phyloP scores from a whole-genome alignment of 2,888 invertebrate genomes.

The Lutraria lutraria region DNA sequence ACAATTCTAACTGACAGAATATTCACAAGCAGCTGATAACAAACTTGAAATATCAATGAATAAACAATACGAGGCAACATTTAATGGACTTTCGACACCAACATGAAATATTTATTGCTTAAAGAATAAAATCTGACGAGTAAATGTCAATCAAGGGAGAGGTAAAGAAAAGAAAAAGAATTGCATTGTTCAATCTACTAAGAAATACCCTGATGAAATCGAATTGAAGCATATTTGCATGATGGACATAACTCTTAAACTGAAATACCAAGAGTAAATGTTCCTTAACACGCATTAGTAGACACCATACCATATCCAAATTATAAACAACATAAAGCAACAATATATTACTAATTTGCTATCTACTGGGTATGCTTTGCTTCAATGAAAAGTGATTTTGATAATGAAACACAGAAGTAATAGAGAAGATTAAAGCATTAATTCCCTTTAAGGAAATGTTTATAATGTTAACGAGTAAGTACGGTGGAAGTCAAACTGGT shows the following conservation, averaged over 20 bases:
- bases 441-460: too few species aligned
- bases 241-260: not conserved
- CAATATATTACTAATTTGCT: not conserved
- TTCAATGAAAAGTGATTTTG: not conserved
- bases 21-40: not conserved
- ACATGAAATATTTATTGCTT: conserved; percentile 18
- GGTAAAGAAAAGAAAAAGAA: not conserved
- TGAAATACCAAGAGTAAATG: too few species aligned
- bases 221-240: not conserved
- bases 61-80: conserved; percentile 10
- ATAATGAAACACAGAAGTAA: not conserved
- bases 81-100: conserved; percentile 36
- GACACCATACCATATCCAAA: not conserved
- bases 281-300: too few species aligned
- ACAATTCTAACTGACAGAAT: conserved; percentile 24
- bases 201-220: not conserved
- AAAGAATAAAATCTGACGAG: not conserved
- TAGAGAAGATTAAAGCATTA: too few species aligned
- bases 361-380: not conserved
- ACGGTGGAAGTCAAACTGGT: too few species aligned
- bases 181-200: not conserved
- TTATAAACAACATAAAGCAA: not conserved
- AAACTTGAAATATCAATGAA: conserved; percentile 29
- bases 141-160: conserved; percentile 22
- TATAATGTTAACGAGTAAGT: too few species aligned